Base-by-base conservation (phyloP, 2,113 vertebrate species). In the Uria lomvia region DNA sequence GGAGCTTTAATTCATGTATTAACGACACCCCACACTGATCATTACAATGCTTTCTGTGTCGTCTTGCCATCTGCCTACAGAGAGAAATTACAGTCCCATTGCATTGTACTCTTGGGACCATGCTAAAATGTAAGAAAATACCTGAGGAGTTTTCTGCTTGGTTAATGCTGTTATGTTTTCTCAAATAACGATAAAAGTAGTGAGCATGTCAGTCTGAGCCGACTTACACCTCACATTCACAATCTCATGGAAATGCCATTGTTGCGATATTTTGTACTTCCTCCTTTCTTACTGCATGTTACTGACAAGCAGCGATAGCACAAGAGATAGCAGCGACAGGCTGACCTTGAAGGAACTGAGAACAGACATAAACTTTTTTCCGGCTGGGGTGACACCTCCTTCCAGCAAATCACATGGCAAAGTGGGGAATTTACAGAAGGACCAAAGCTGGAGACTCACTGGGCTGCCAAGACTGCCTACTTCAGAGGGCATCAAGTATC, bases 61-160 rank as follows among this genome's bases (percentile, higher is more conserved):
- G 22, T 84, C 86, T 90, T 94, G 76, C 95, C 97, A 97, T 96
- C 97, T 98, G 98, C 95, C 95, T 96, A 68, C 59, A 84, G 92
- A 87, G 29, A 97, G 84, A 92, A 97, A 90, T 94, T 96, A 95
- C 66, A 94, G 59, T 92, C 82, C 36, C 14, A 19, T 60, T 68
- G 68, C 79, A 73, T 89, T 96, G 12, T 50, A 47, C 63, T 27
- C 8, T 47, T 95, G 75, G 68, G 60, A 53, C 43, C 5, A 17
- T 36, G 29, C 42, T 77, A 88, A 97, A 96, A 97, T 32, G 18
- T 87, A 94, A 47, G 82, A 84, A 79, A 86, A 79, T 68, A 88
- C 55, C 72, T 75, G 55, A 83, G 49, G 60, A 67, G 8, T 79
- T 90, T 97, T 91, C 83, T 71, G 22, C 71, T 95, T 89, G 36